Conservation (phyloP, 2,113 vertebrate species). For the Mellivora capensis region DNA sequence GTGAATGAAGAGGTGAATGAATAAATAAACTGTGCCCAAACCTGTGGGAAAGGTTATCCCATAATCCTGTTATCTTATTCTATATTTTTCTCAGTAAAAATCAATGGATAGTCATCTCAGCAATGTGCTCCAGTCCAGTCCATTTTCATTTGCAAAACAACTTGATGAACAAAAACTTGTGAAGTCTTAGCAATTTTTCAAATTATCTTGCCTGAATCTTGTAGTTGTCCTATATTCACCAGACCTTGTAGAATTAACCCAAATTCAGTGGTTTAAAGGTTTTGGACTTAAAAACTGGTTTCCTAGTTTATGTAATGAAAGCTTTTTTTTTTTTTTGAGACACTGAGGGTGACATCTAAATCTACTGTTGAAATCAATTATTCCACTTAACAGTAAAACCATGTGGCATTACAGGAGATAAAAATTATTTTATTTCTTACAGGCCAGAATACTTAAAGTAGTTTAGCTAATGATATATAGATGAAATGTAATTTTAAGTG, state of each 20-base stretch:
- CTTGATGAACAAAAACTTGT: neutral
- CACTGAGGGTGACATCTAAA: neutral
- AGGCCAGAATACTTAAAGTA: constrained; percentile 2
- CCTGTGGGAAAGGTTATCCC: neutral
- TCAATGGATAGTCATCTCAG: neutral
- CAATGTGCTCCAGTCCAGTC: neutral
- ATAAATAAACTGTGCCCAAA: neutral
- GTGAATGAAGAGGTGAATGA: neutral
- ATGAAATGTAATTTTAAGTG: constrained; percentile 63
- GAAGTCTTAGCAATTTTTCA: neutral
- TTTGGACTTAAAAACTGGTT: neutral
- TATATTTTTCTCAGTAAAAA: neutral
- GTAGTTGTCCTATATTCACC: neutral
- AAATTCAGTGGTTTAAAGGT: neutral
- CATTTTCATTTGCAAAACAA: constrained; percentile 36
- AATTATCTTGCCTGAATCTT: neutral
- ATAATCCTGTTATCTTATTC: constrained; percentile 10
- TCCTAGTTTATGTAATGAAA: neutral
- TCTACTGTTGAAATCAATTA: constrained; percentile 39
- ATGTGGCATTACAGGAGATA: neutral
- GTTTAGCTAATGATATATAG: constrained; percentile 37
- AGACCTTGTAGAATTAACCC: neutral
- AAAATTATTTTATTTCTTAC: constrained; percentile 53
- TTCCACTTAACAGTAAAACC: constrained; percentile 37
- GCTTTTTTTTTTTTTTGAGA: neutral